Base-by-base conservation (phyloP, 92 coral and sea anemone species). In the Zoanthus sansibaricus region DNA sequence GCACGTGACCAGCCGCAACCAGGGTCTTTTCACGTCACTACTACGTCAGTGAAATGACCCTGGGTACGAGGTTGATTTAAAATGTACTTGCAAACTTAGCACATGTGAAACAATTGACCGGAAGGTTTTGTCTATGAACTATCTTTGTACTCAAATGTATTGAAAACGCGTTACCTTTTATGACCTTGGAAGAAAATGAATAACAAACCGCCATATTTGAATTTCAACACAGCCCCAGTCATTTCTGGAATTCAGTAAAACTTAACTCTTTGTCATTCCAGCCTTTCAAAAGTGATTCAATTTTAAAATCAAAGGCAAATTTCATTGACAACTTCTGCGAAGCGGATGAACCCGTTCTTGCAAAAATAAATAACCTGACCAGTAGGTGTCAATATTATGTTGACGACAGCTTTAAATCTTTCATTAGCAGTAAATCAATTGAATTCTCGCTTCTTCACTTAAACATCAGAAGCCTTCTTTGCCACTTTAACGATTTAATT, bases 401-500 rank as follows among this genome's bases (percentile, higher is more conserved):
- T 11, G 82, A 52, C 52, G 66, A 54, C 25, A 76, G 66, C 32
- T 76, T 75, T 13, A 75, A 75, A 47, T 47, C 42, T 49, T 51
- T 48, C 61, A 20, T 21, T 18, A 48, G 14, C 64, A 33, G 31
- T 33, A 76, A 51, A 76, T 13, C 80, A 9, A 49, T n/a, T n/a
- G n/a, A n/a, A n/a, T n/a, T n/a, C 47, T 76, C 80, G 13, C 64
- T 76, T n/a, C 30, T 76, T 49, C 80, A 76, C 20, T 76, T 76
- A 16, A 73, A 45, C 56, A 46, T 73, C 14, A 73, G 78, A 84
- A 84, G 88, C 47, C 71, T 84, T 6, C 67, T 82, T 48, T 69
- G 71, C 72, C 68, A 86, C 67, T 75, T 86, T 56, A 49, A 75
- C 44, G 89, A 74, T 86, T 32, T 86, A 15, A 74, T 30, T 16